Evolutionary conservation across 2,113 vertebrate species (phyloP), one percentile per base, ranked within the genome.

Genomic region (Pterocles gutturalis): DNA sequence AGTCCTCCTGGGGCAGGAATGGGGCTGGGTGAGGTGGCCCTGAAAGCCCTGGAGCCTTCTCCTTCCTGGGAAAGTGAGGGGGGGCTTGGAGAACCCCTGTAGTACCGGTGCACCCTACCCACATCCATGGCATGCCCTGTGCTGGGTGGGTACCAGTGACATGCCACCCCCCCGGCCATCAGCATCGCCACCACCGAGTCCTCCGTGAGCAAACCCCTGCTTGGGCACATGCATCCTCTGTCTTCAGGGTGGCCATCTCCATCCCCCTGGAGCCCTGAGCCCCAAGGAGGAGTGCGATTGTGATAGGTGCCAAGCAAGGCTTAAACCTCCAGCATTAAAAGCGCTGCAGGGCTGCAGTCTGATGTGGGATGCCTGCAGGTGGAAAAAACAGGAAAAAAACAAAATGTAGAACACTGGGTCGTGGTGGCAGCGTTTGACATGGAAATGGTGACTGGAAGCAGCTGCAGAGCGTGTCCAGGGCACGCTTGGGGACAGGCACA

Each of bases 331-430:
- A 61, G n/a, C n/a, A 78, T 36, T 78, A 54, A 66, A 89, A 78
- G 64, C 0, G 0, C 64, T 13, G 36, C 60, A 55, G 58, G 88
- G 75, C 86, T 28, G 5, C 76, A 78, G 87, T 36, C 85, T 69
- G 73, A 43, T 87, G 94, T 64, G 72, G 57, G 92, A 75, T 8
- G 0, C 62, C 70, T 90, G 94, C 10, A 21, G 77, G 45, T 84
- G 92, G 95, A 66, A 91, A 92, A 94, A 92, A 43, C 1, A 16
- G 82, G 87, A 95, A 41, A 41, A 41, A 41, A 90, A 62, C 2
- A 3, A 95, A 95, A 97, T 95, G 73, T 95, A 81, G 97, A 97
- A 93, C 89, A 94, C 41, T 96, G 93, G 96, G 96, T 97, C 95
- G 79, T 93, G 92, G 92, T 4, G 6, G 80, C 0, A 0, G 55